Conservation (phyloP, 2,888 invertebrate species). For the Empis livida region DNA sequence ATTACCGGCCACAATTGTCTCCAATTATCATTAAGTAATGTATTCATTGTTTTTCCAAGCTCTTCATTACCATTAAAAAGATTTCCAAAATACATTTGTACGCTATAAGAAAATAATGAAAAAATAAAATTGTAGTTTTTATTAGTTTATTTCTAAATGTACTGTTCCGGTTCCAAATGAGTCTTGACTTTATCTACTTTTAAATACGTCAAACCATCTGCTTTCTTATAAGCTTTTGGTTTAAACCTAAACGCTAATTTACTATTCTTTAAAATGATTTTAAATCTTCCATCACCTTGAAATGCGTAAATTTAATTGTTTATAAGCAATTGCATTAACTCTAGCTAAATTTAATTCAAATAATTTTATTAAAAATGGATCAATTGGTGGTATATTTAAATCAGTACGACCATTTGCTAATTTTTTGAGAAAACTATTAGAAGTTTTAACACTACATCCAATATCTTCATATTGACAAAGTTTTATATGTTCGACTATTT, state of each 20-base stretch:
- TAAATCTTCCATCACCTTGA: slow-evolving; percentile 24
- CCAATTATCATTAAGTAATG: slow-evolving; percentile 11
- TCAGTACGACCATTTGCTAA: background rate
- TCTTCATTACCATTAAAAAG: slow-evolving; percentile 6
- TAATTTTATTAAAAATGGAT: slow-evolving; percentile 5
- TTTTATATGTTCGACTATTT: background rate
- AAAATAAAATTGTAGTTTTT: no score
- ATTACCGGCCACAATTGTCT: slow-evolving; percentile 9
- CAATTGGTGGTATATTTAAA: no score
- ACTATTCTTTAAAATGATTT: slow-evolving; percentile 6
- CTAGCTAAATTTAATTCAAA: slow-evolving; percentile 14
- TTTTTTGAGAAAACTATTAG: no score
- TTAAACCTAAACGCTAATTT: slow-evolving; percentile 9
- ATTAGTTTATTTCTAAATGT: no score
- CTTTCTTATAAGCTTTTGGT: slow-evolving; percentile 4
- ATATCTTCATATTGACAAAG: no score
- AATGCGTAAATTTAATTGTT: slow-evolving; percentile 28
- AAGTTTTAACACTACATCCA: no score
- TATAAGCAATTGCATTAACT: slow-evolving; percentile 15
- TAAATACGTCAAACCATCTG: slow-evolving; percentile 5
- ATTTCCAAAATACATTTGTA: slow-evolving; percentile 5
- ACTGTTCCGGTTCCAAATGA: background rate
- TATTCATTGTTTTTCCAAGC: slow-evolving; percentile 9
- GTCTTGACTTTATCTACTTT: slow-evolving; percentile 3
- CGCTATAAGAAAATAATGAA: background rate